Evolutionary conservation across 2,888 invertebrate genomes (phyloP).

Genomic region (Bimastos eiseni): DNA sequence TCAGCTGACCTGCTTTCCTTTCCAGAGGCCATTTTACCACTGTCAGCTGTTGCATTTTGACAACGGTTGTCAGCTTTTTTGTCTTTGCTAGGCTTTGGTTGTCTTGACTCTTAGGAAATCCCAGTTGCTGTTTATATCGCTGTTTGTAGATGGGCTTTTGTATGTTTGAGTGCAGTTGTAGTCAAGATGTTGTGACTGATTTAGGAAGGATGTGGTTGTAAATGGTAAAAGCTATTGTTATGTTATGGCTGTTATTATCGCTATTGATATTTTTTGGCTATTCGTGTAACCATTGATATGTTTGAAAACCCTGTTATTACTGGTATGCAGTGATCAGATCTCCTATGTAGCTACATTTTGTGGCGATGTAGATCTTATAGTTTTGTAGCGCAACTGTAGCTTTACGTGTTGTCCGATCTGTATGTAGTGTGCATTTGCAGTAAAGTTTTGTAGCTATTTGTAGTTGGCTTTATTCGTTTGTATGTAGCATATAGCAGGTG

Average conservation of each 20-base stretch:
- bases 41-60: neutral
- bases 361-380: constrained; percentile 10
- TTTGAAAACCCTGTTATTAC: neutral
- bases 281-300: no score
- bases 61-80: neutral
- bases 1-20: neutral
- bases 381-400: neutral
- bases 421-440: neutral
- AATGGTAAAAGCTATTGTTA: neutral
- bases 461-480: constrained; percentile 13
- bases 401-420: neutral
- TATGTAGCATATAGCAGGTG: neutral
- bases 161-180: neutral
- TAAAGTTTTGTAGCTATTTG: neutral
- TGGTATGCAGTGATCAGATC: neutral
- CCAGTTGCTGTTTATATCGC: neutral
- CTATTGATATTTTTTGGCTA: no score
- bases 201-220: neutral
- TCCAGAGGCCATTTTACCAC: neutral
- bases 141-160: neutral
- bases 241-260: neutral
- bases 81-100: neutral
- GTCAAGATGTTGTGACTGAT: no score
- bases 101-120: neutral
- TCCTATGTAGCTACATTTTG: neutral